Base-by-base conservation (phyloP, 1,140 invertebrate genomes). In the Capitella teleta region DNA sequence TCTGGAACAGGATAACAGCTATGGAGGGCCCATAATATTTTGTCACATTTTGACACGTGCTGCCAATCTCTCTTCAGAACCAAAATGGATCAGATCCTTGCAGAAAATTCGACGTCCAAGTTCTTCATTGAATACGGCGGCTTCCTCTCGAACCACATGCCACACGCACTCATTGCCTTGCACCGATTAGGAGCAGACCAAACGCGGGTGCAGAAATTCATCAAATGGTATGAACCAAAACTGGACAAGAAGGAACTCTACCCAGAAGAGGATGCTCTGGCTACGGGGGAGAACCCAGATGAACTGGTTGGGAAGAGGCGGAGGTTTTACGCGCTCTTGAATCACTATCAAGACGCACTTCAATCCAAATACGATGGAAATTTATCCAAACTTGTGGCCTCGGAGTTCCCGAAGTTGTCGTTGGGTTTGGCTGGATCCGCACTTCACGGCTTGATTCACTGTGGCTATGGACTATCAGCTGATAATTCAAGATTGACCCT, bases 41-140 rank as follows among this genome's bases (percentile, higher is more conserved):
- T n/a, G n/a, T n/a, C n/a, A n/a, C n/a, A n/a, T n/a, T n/a, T n/a
- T n/a, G n/a, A n/a, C n/a, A n/a, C n/a, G n/a, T n/a, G n/a, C n/a
- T n/a, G n/a, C n/a, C n/a, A n/a, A n/a, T n/a, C n/a, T n/a, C n/a
- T n/a, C n/a, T n/a, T n/a, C n/a, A n/a, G n/a, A n/a, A n/a, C n/a
- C n/a, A n/a, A n/a, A n/a, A n/a, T n/a, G n/a, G n/a, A n/a, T n/a
- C n/a, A n/a, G n/a, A n/a, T 47, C 45, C 24, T 47, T 23, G 12
- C 30, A 19, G 30, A 16, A 26, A 47, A 47, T 30, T 6, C 3
- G 1, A 49, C 47, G 24, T 2, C 21, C 8, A 43, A 32, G 28
- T 49, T 21, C 36, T 49, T 40, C 47, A 49, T 49, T 12, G 47
- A 43, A 8, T 49, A 49, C 34, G n/a, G 25, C 0, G 47, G 47